These are phyloP conservation scores for Engystomops pustulosus DNA, from an alignment of 2,113 vertebrate genomes.

Conservation along the genomic window DNA sequence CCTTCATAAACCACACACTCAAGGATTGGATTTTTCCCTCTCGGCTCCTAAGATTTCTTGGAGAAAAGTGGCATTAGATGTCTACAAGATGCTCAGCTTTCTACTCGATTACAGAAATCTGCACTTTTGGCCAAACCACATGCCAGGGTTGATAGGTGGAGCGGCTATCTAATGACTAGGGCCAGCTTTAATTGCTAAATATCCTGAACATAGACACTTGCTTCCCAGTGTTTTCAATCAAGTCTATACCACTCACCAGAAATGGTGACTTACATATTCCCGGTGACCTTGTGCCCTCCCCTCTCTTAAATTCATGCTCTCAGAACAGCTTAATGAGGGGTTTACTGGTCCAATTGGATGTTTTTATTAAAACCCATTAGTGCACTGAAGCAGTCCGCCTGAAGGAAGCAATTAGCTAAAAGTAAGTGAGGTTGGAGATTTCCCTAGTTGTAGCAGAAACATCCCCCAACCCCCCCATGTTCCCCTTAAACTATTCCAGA, in stretches of 20 bases:
- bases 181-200: conserved; percentile 17
- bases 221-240: conserved; percentile 77
- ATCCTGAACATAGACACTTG: conserved; percentile 66
- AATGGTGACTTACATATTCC: conserved; percentile 80
- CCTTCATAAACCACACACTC: not conserved
- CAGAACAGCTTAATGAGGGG: conserved; percentile 91
- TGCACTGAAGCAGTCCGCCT: conserved; percentile 73
- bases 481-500: conserved; percentile 83
- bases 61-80: not conserved
- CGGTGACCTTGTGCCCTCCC: conserved; percentile 77
- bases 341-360: conserved; percentile 87
- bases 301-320: conserved; percentile 86
- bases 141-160: not conserved
- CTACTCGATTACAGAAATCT: not conserved
- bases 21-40: not conserved
- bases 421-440: conserved; percentile 74
- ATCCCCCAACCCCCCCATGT: conserved; percentile 61
- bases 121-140: not conserved
- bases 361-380: conserved; percentile 90
- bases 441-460: conserved; percentile 60
- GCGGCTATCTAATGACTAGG: not conserved
- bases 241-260: conserved; percentile 76
- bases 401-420: conserved; percentile 86
- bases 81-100: not conserved
- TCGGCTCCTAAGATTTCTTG: not conserved